Base-by-base conservation (phyloP, 2,888 invertebrate genomes). In the Schrankia costaestrigalis region DNA sequence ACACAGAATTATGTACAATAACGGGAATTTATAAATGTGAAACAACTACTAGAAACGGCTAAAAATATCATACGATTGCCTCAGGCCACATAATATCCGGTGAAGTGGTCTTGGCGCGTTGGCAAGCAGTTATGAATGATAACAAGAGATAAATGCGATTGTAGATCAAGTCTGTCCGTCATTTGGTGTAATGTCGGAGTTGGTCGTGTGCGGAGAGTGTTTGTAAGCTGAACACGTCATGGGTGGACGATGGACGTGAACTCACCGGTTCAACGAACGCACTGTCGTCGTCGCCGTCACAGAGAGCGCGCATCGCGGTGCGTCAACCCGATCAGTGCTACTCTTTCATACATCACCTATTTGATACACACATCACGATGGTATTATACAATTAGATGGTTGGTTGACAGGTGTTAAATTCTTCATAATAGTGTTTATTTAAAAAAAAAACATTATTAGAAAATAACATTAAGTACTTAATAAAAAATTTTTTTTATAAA, bases 241-340 rank as follows among this genome's bases (percentile, higher is more conserved):
- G 51, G 65, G 51, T 80, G 84, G 77, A 84, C 83, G 65, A 50
- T 80, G 84, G 77, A 84, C 83, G 79, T 86, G 86, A 86, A 84
- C 86, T 82, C 86, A 75, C 43, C 71, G 76, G 86, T 83, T 86
- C 86, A 87, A 86, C 79, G 86, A 78, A 83, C 86, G 84, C 69
- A 58, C 71, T 60, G n/a, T n/a, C 78, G 56, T 44, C 79, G 55
- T 46, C 40, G 28, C 46, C 56, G 79, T 77, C 81, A 78, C 78
- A 71, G 75, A 59, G 31, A 59, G 66, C 77, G 69, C 67, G 54
- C 74, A 65, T 53, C 44, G 60, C 71, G 72, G 78, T 80, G 81
- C 80, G 80, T 78, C 82, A 82, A 69, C 73, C 44, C 31, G 38
- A n/a, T n/a, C n/a, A n/a, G n/a, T n/a, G n/a, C n/a, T n/a, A n/a